Evolutionary conservation across 2,113 vertebrate species (phyloP), one percentile per base, ranked within the genome.

Genomic region (Tupaia tana): DNA sequence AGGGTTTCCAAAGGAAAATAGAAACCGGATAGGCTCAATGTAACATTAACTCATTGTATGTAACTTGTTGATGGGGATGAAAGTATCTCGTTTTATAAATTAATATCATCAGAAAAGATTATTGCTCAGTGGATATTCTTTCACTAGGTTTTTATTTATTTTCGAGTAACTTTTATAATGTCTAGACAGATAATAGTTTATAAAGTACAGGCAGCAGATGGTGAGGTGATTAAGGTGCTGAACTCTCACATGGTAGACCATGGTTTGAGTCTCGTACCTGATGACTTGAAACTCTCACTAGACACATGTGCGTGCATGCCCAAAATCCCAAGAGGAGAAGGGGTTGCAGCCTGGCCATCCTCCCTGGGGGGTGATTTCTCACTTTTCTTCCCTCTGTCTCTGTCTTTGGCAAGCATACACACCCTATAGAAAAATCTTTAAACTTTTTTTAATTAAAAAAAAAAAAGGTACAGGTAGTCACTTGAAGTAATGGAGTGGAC

Each of bases 161-260:
- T 87, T 93, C 20, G 43, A 90, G 66, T 93, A 54, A 87, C 63
- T 95, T 63, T 56, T 86, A 91, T 86, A 10, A 69, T 78, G 18
- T 25, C 56, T 70, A 71, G 12, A 78, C 6, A 83, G 58, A 19
- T 85, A 79, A 74, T 75, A 3, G n/a, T 75, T 84, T 84, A 84
- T 67, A 67, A 34, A 91, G 74, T 64, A 67, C 9, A 78, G 59
- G 59, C 20, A 66, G 43, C 31, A 73, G 43, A 43, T 43, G 43
- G 43, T 43, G 43, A 43, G 43, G 43, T 43, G 43, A 43, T 43
- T 43, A 43, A 43, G 43, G 43, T 5, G 43, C 43, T 43, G 43
- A 43, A 43, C 43, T 43, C 43, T 43, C 43, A 43, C 43, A 3
- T 43, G 43, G 43, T 43, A 43, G 43, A 43, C 43, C 43, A 43